Percentiles rank a stretch among this genome's conserved stretches.
Evolutionary conservation across 2,113 vertebrate genomes (phyloP).

Genomic region (Symphodus melops): DNA sequence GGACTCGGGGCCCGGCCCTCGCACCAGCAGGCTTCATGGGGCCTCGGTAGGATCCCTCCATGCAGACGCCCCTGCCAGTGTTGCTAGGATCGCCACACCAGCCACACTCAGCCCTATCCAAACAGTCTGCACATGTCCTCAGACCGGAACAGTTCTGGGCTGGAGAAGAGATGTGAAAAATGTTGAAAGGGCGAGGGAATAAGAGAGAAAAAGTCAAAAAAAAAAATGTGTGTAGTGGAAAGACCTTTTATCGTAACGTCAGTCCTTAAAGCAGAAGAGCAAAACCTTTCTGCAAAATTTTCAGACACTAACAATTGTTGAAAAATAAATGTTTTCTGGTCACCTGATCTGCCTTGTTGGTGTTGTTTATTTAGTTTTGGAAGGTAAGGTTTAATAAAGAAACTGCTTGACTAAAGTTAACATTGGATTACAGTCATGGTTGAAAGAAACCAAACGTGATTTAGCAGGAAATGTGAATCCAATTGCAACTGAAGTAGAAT

Average conservation of each 20-base stretch:
- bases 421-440: neutral
- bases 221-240: too few relatives aligned
- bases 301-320: too few relatives aligned
- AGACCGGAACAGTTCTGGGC: conserved; percentile 96
- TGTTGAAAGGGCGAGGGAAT: neutral
- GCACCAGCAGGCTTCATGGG: conserved; percentile 84
- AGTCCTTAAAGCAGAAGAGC: too few relatives aligned
- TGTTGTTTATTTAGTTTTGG: neutral
- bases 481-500: too few relatives aligned
- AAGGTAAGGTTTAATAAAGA: neutral
- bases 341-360: neutral
- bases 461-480: too few relatives aligned
- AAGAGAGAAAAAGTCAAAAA: too few relatives aligned
- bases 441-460: neutral
- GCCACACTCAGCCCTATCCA: conserved; percentile 93
- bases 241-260: too few relatives aligned
- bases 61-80: conserved; percentile 90
- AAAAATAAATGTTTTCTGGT: too few relatives aligned
- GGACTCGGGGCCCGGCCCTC: conserved; percentile 9
- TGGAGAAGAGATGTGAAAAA: conserved; percentile 48
- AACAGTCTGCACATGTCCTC: conserved; percentile 90
- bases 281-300: too few relatives aligned
- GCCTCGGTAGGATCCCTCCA: conserved; percentile 93
- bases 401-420: neutral
- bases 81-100: conserved; percentile 96